phyloP scores from a whole-genome alignment of 2,888 invertebrate species.

The Campopleginae sp. region DNA sequence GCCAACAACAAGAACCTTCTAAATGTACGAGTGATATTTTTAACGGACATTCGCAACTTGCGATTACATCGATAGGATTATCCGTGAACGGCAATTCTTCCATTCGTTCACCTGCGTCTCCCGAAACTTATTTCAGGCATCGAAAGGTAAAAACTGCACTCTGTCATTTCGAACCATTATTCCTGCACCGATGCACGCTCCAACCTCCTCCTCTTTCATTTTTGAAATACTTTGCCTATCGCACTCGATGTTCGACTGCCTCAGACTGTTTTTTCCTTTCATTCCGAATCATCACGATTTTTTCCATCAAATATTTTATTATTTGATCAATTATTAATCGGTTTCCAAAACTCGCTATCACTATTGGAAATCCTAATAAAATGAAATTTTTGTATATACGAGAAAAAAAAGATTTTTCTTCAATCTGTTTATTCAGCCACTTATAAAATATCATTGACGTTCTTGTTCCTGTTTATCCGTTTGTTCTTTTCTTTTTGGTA shows the following conservation, averaged over 20 bases:
- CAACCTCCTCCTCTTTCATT: neutral
- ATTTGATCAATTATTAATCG: too few species aligned
- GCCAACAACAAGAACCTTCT: neutral
- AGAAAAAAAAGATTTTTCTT: neutral
- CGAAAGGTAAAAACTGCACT: slow-evolving; percentile 13
- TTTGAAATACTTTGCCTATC: slow-evolving; percentile 9
- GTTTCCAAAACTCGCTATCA: neutral
- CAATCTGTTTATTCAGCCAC: slow-evolving; percentile 3
- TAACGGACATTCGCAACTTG: neutral
- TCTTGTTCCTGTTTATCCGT: slow-evolving; percentile 1
- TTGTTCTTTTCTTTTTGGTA: slow-evolving; percentile 24
- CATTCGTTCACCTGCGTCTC: slow-evolving; percentile 24
- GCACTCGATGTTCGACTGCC: neutral
- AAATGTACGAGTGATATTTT: neutral
- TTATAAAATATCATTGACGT: slow-evolving; percentile 31
- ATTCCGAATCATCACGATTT: neutral
- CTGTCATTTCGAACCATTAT: slow-evolving; percentile 53
- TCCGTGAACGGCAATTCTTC: slow-evolving; percentile 26
- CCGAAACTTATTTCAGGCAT: slow-evolving; percentile 44
- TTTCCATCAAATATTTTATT: neutral
- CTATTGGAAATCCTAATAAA: neutral
- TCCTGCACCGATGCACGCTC: slow-evolving; percentile 24
- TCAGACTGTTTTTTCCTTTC: neutral
- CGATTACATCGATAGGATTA: slow-evolving; percentile 46
- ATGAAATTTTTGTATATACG: neutral